A percentile compares a stretch with the other conserved stretches of the same genome.
Conservation (phyloP, 2,888 invertebrate species). For the Lathronympha strigana region DNA sequence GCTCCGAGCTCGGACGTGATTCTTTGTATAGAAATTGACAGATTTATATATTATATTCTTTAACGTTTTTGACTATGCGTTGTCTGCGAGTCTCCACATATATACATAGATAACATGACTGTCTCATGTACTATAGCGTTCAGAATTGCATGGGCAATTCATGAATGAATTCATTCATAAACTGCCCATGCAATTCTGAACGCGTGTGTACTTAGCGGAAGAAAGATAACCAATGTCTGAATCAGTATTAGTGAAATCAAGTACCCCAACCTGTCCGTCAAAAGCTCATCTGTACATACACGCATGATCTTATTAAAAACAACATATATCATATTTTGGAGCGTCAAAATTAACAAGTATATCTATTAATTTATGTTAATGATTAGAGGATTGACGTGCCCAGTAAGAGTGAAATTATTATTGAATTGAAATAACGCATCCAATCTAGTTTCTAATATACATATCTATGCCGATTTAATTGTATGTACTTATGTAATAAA, state of each 20-base stretch:
- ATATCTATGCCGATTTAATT: conserved; percentile 2
- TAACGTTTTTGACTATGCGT: too few relatives aligned
- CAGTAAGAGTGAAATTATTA: conserved; percentile 6
- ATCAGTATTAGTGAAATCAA: not conserved
- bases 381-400: conserved; percentile 20
- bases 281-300: conserved; percentile 11
- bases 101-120: too few relatives aligned
- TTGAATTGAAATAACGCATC: conserved; percentile 12
- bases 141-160: too few relatives aligned
- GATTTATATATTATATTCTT: too few relatives aligned
- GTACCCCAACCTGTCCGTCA: not conserved
- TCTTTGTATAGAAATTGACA: too few relatives aligned
- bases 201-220: too few relatives aligned
- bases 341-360: conserved; percentile 11
- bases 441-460: not conserved
- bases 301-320: conserved; percentile 19
- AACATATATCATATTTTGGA: conserved; percentile 19
- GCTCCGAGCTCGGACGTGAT: too few relatives aligned
- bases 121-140: too few relatives aligned
- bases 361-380: conserved; percentile 32
- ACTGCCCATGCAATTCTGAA: too few relatives aligned
- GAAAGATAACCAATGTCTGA: not conserved
- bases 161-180: too few relatives aligned
- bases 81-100: too few relatives aligned
- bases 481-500: conserved; percentile 6